phyloP scores from a whole-genome alignment of 1,140 invertebrate genomes.

The Drosophila nigromelanica region DNA sequence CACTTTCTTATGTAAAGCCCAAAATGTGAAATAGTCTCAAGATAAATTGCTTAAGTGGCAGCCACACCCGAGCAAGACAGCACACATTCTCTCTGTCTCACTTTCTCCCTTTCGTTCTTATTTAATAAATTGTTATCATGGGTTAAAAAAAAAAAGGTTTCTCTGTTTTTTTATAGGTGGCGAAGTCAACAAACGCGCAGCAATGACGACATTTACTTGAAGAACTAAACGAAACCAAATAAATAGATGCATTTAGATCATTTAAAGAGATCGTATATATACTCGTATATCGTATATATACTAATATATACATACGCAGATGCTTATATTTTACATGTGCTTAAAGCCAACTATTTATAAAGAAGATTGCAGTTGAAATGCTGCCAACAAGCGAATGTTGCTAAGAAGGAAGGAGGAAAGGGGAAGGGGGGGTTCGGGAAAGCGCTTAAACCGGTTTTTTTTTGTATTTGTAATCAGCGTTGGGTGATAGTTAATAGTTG shows the following conservation, averaged over 20 bases:
- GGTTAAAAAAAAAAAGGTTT: slow-evolving; percentile 16
- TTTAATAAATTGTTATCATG: background rate
- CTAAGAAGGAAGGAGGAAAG: background rate
- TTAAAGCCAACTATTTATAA: slow-evolving; percentile 64
- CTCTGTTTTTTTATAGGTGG: background rate
- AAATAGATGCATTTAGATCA: slow-evolving; percentile 11
- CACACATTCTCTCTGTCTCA: background rate
- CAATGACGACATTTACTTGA: slow-evolving; percentile 57
- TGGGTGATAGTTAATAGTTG: slow-evolving; percentile 19
- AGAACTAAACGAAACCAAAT: slow-evolving; percentile 29
- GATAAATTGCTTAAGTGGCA: slow-evolving; percentile 1
- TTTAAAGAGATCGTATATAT: slow-evolving; percentile 12
- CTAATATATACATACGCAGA: background rate
- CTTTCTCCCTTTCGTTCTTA: background rate
- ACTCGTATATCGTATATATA: background rate
- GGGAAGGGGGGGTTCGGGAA: background rate
- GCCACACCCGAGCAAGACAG: slow-evolving; percentile 16
- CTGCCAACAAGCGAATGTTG: slow-evolving; percentile 57
- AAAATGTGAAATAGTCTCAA: background rate
- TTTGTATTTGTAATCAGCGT: background rate
- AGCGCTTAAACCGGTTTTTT: slow-evolving; percentile 50
- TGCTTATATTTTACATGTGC: slow-evolving; percentile 30
- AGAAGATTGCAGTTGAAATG: slow-evolving; percentile 68
- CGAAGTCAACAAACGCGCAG: slow-evolving; percentile 53
- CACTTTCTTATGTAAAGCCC: slow-evolving; percentile 25